Conservation (phyloP, 1,140 invertebrate genomes). For the Tetragonula clypearis region DNA sequence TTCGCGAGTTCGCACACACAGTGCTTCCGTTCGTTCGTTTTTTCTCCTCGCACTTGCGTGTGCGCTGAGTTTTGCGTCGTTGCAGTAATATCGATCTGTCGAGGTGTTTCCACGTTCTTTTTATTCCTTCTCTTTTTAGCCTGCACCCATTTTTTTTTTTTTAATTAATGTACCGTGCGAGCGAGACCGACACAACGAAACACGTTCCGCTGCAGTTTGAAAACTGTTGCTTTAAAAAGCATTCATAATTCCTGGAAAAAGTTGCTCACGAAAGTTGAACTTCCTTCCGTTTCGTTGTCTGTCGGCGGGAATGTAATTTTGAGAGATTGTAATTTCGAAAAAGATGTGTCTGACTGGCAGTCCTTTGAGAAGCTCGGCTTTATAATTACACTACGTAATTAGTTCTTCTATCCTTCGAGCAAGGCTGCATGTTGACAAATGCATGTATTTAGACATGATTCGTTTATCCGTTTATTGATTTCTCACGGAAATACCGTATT, state of each 20-base stretch:
- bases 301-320: neutral
- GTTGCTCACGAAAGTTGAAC: neutral
- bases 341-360: no score
- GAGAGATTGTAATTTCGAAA: neutral
- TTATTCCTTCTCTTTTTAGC: no score
- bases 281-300: neutral
- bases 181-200: neutral
- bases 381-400: no score
- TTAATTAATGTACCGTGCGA: conserved; percentile 19
- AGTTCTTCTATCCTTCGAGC: no score
- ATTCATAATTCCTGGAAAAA: neutral
- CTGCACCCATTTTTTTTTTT: neutral
- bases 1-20: neutral
- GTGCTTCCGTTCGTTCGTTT: neutral
- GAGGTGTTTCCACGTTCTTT: neutral
- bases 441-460: no score
- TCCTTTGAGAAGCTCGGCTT: neutral
- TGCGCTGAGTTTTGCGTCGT: conserved; percentile 3
- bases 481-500: no score
- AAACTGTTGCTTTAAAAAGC: neutral
- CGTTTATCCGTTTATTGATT: no score
- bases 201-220: neutral
- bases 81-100: conserved; percentile 35
- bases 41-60: conserved; percentile 16
- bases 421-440: no score